Evolutionary conservation across 2,113 vertebrate genomes (phyloP).

Genomic region (Campylomormyrus numenius): DNA sequence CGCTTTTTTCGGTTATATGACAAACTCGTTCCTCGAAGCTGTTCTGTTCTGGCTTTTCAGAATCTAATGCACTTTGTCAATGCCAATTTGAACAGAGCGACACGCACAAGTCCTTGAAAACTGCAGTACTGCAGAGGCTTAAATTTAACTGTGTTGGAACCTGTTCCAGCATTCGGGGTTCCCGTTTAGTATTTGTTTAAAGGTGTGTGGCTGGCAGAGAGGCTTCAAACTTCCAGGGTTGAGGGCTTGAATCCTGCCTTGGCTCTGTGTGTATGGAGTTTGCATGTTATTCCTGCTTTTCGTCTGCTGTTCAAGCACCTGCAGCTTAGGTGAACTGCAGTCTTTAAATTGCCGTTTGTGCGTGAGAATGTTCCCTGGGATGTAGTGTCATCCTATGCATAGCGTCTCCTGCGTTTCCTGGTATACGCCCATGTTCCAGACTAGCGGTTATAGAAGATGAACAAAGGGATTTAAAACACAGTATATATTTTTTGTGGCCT

Average conservation of each 20-base stretch:
- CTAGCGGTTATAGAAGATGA: background rate
- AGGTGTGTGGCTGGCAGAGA: background rate
- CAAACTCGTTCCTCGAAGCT: background rate
- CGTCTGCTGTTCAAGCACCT: background rate
- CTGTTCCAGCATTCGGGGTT: background rate
- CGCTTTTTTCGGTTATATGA: background rate
- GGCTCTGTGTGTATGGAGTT: background rate
- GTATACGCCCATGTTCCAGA: background rate
- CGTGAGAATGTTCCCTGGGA: background rate
- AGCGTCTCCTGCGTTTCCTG: background rate
- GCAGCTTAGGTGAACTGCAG: background rate
- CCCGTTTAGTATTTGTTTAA: background rate
- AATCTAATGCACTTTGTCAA: slow-evolving; percentile 2
- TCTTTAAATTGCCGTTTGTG: background rate
- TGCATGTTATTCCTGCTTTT: background rate
- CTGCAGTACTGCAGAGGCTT: background rate
- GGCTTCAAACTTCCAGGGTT: background rate
- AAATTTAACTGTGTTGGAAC: background rate
- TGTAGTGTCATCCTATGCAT: background rate
- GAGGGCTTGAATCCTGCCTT: background rate
- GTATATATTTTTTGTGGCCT: background rate
- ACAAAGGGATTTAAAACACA: background rate
- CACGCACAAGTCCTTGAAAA: background rate
- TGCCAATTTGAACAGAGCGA: background rate
- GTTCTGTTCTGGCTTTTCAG: background rate